Percentiles rank a stretch among this genome's conserved stretches.
These are phyloP conservation scores for Galaxias olidus DNA, from an alignment of 2,797 vertebrate genomes.

Conservation along the genomic window DNA sequence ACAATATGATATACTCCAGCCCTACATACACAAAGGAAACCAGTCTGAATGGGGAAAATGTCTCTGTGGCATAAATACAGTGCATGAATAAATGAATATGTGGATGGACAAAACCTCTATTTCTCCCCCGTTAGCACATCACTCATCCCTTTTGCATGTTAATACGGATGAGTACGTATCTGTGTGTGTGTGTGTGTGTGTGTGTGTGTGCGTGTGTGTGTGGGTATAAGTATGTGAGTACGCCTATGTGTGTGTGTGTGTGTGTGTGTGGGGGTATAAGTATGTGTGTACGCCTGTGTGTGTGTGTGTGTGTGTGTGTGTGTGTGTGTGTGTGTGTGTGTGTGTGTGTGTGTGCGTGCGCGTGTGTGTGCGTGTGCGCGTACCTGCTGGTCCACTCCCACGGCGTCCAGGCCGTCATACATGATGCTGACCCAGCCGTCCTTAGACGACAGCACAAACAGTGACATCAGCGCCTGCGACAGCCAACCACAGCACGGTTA, in stretches of 20 bases:
- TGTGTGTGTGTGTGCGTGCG: neutral
- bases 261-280: slow-evolving; percentile 4
- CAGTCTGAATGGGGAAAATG: too few species aligned
- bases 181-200: neutral
- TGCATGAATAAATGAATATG: too few species aligned
- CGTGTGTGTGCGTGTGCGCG: slow-evolving; percentile 16
- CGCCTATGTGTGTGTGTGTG: neutral
- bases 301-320: neutral
- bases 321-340: neutral
- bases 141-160: neutral
- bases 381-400: slow-evolving; percentile 94
- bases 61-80: too few species aligned
- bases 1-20: too few species aligned
- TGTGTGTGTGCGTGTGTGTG: slow-evolving; percentile 10
- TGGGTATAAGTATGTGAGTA: too few species aligned
- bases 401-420: slow-evolving; percentile 92
- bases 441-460: slow-evolving; percentile 95
- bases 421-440: slow-evolving; percentile 98
- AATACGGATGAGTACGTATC: neutral
- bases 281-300: neutral
- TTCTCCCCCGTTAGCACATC: too few species aligned
- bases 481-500: slow-evolving; percentile 8
- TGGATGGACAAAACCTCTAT: too few species aligned
- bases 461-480: slow-evolving; percentile 89
- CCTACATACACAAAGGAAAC: too few species aligned